Evolutionary conservation across 2,113 vertebrate genomes (phyloP).

Genomic region (Gobius niger): DNA sequence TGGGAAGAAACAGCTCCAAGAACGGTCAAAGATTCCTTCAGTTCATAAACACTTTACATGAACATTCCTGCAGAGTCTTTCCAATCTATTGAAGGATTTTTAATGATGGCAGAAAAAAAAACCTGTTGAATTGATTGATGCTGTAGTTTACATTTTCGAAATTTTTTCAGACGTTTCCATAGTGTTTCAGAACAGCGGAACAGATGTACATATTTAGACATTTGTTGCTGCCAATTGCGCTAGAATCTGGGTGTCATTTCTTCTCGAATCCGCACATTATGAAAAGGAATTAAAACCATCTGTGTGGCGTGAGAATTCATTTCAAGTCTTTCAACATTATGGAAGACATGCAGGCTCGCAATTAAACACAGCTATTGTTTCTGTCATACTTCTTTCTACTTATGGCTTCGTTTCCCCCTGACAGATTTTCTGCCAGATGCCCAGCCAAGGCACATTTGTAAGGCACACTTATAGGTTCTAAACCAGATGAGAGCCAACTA

Average conservation of each 20-base stretch:
- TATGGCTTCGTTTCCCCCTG: not conserved
- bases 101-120: no score
- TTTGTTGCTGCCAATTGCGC: not conserved
- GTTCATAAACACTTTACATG: no score
- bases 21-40: no score
- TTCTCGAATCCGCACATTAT: not conserved
- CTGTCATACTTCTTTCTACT: not conserved
- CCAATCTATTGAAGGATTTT: no score
- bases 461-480: no score
- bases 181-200: not conserved
- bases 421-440: not conserved
- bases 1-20: no score
- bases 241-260: not conserved
- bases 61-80: no score
- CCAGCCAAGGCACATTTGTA: not conserved
- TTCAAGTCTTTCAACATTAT: not conserved
- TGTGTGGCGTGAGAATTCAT: not conserved
- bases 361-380: no score
- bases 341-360: not conserved
- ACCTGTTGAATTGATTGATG: no score
- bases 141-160: no score
- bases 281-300: conserved; percentile 4
- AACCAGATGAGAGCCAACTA: no score
- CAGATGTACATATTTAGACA: not conserved
- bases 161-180: no score